A percentile compares a stretch with the other conserved stretches of the same genome.
phyloP scores from a whole-genome alignment of 2,888 invertebrate species.

The Watsonalla binaria region DNA sequence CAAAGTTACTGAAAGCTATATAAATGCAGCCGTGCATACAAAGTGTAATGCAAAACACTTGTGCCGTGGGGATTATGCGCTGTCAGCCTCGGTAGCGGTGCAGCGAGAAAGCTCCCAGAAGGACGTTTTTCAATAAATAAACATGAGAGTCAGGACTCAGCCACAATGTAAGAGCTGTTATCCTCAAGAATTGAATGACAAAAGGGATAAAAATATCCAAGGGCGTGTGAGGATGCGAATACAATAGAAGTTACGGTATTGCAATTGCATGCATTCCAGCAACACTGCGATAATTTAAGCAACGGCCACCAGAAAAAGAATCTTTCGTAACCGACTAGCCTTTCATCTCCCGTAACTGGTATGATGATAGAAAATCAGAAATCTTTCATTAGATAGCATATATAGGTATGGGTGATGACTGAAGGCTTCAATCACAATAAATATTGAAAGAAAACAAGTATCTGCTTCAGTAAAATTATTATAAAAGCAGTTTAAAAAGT shows the following conservation, averaged over 20 bases:
- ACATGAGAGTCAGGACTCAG: conserved; percentile 24
- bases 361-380: no score
- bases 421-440: no score
- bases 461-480: no score
- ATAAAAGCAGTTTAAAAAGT: no score
- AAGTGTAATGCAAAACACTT: conserved; percentile 8
- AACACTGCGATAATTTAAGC: no score
- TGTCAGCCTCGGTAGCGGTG: conserved; percentile 12
- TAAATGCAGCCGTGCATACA: background rate
- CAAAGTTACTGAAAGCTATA: background rate
- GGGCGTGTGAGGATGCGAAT: conserved; percentile 16
- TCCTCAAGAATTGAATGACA: conserved; percentile 49
- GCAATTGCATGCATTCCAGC: conserved; percentile 6
- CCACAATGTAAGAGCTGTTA: conserved; percentile 34
- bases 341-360: no score
- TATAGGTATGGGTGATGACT: no score
- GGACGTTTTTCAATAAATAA: conserved; percentile 23
- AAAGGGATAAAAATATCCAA: conserved; percentile 39
- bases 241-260: conserved; percentile 21
- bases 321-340: no score
- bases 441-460: no score
- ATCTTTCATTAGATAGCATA: no score
- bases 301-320: no score
- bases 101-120: background rate
- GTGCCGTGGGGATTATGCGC: conserved; percentile 8